These are phyloP conservation scores for Zygogramma bicolorata DNA, from an alignment of 2,888 invertebrate species.

Conservation along the genomic window DNA sequence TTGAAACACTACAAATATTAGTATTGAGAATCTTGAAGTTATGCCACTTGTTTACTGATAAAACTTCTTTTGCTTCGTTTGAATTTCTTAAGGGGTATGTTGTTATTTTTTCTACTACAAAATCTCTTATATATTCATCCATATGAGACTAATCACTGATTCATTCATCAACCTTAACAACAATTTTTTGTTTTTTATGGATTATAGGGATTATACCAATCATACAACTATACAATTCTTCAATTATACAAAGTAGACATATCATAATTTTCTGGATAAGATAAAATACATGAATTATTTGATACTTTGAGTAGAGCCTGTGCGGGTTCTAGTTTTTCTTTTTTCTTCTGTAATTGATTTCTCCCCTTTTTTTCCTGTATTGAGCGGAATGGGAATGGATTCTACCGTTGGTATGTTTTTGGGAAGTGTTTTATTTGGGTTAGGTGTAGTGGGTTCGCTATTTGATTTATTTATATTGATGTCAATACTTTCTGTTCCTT, in stretches of 20 bases:
- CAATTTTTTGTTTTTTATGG: background rate
- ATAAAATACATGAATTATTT: background rate
- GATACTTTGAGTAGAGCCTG: no score
- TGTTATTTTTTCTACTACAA: conserved; percentile 5
- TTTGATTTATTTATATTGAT: background rate
- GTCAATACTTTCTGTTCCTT: background rate
- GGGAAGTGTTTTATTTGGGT: background rate
- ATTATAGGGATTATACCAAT: background rate
- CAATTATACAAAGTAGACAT: background rate
- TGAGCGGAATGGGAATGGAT: background rate
- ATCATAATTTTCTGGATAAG: background rate
- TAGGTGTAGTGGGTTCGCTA: background rate
- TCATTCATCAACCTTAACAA: background rate
- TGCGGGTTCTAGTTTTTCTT: background rate
- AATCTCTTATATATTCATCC: conserved; percentile 3
- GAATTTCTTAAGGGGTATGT: conserved; percentile 16
- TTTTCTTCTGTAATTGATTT: background rate
- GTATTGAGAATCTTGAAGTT: no score
- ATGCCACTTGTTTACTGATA: no score
- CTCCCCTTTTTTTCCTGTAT: background rate
- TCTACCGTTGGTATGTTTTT: background rate
- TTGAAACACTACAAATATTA: no score
- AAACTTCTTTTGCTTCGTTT: no score
- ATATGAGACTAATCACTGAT: background rate
- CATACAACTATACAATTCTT: background rate